Percentiles rank a stretch among this genome's conserved stretches.
phyloP scores from a whole-genome alignment of 2,888 invertebrate genomes.

The Tenthredo mesomela region DNA sequence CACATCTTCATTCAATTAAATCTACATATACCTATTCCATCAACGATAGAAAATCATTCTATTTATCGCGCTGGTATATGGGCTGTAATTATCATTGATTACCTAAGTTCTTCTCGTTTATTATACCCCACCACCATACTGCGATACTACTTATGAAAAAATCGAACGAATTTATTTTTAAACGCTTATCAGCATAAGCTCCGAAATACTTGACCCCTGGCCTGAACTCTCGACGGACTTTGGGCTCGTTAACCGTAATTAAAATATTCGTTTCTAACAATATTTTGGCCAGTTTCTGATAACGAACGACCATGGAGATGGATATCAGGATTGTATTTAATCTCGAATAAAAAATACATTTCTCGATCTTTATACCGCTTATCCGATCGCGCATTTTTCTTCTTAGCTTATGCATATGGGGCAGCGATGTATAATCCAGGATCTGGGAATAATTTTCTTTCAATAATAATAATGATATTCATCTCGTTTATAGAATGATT shows the following conservation, averaged over 20 bases:
- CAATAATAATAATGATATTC: not conserved
- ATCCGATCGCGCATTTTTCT: not conserved
- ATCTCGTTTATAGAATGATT: not conserved
- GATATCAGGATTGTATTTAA: not conserved
- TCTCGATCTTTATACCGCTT: too few species aligned
- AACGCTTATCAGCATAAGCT: slow-evolving; percentile 33
- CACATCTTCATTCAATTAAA: not conserved
- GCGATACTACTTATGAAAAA: not conserved
- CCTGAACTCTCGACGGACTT: not conserved
- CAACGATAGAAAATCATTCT: not conserved
- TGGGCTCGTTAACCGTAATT: not conserved
- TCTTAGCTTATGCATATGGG: not conserved
- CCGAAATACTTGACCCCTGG: slow-evolving; percentile 4
- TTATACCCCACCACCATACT: not conserved
- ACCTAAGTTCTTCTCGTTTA: not conserved
- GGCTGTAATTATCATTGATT: slow-evolving; percentile 6
- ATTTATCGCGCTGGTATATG: not conserved
- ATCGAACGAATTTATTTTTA: not conserved
- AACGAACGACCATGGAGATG: not conserved
- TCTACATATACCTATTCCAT: not conserved
- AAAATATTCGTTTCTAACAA: not conserved
- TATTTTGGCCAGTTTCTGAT: slow-evolving; percentile 6
- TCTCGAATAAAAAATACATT: not conserved
- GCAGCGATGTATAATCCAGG: not conserved
- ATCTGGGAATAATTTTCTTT: not conserved